Base-by-base conservation (phyloP, 2,888 invertebrate species). In the Kuschelorhynchus macadamiae region DNA sequence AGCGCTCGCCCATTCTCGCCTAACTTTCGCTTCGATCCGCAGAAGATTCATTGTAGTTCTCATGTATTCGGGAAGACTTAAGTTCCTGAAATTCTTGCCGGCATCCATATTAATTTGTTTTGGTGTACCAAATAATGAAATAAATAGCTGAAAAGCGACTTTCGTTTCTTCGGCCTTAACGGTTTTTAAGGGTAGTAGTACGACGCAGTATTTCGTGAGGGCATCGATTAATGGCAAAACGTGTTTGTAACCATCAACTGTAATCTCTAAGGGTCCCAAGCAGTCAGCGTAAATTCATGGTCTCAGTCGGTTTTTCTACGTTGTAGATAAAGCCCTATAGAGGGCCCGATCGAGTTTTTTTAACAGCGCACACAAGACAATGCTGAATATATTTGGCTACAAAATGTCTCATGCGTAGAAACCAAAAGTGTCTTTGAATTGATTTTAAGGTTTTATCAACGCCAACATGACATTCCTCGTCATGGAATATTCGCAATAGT, bases 391-490 rank as follows among this genome's bases (percentile, higher is more conserved):
- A 78, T 20, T 61, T 62, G 46, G 70, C 74, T 7, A 75, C 62
- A 60, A 75, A 78, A n/a, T 61, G 59, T 52, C 72, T 55, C 68
- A 76, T 67, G 1, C 67, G 55, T 4, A 76, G 76, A 65, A 77
- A 77, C 75, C 75, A 77, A 62, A 76, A 78, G 46, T 77, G 69
- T 39, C 69, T 17, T 4, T 12, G 4, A 16, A 78, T 76, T 2
- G 70, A 72, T 16, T 65, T 70, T 21, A 52, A 44, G 5, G 75
- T 75, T 59, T 77, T 77, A 1, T 75, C 71, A n/a, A 39, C 12
- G 18, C 74, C 74, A 16, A 77, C 56, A 49, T 25, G 25, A 25
- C 25, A 25, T n/a, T n/a, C n/a, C n/a, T n/a, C n/a, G n/a, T n/a
- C 25, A 7, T 25, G 25, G 7, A 25, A 25, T 25, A 25, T 25